Base-by-base conservation (phyloP, 2,888 invertebrate genomes). In the Parascotia fuliginaria region DNA sequence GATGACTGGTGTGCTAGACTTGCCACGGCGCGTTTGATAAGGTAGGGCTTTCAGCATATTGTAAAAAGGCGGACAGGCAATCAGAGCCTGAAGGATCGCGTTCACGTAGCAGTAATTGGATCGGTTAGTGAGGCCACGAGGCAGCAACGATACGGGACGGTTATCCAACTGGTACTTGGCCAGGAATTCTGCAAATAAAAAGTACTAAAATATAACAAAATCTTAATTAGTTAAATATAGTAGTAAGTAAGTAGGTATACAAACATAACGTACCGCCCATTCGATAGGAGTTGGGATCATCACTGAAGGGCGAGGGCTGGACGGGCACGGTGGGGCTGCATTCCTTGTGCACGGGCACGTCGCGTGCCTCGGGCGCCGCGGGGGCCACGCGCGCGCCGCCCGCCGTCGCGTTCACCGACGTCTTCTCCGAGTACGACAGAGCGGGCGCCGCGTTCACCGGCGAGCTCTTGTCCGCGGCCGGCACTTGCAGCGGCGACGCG, bases 51-150 rank as follows among this genome's bases (percentile, higher is more conserved):
- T 95, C 68, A 98, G 92, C 77, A 99, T 93, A 89, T 98, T 98
- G 85, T 97, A 98, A 88, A 99, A 97, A 0, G 98, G 98, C 12
- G 98, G 97, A 80, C 99, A 99, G 9, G 98, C 98, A 22, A 98
- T 93, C 65, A 99, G 88, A 0, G 98, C 98, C 88, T 99, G 98
- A 28, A 99, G 91, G 60, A 98, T 98, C 13, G 98, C 97, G 87
- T 99, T 99, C 56, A 98, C 97, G 79, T 98, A 99, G 90, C 99
- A 99, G 88, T 98, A 98, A 89, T 98, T 99, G 59, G 97, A 97
- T 60, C 96, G 95, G 86, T 99, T 99, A 43, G 96, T 96, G 39
- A 99, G 93, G 0, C 99, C 99, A 41, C 98, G 94, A 0, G 98
- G 98, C 73, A 96, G 94, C 33, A 98, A 91, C 55, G 96, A 95